phyloP scores from a whole-genome alignment of 2,797 vertebrate species.

The Periophthalmus magnuspinnatus region DNA sequence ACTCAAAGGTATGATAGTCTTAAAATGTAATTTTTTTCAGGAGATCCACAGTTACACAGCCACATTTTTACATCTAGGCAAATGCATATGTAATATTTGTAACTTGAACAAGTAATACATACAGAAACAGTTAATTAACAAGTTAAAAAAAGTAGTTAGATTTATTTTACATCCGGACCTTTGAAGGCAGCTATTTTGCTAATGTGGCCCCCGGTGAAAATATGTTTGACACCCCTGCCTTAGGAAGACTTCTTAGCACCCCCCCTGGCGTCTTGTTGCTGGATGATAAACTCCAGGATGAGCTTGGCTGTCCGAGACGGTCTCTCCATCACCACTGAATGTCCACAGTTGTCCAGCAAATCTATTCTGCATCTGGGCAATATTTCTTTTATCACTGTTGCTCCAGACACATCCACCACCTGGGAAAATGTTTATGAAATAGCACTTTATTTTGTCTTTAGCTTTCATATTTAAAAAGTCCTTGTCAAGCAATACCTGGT shows the following conservation, averaged over 20 bases:
- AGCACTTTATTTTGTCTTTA: background rate
- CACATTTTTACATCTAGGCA: no score
- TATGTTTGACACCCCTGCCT: no score
- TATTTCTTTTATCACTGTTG: slow-evolving; percentile 76
- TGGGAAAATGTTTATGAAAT: slow-evolving; percentile 45
- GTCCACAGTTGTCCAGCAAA: slow-evolving; percentile 94
- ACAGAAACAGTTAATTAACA: no score
- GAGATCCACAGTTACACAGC: no score
- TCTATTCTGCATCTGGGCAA: slow-evolving; percentile 86
- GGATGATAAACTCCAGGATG: slow-evolving; percentile 87
- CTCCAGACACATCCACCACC: slow-evolving; percentile 93
- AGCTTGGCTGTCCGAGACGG: slow-evolving; percentile 91
- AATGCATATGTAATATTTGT: no score
- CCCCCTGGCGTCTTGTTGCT: slow-evolving; percentile 77
- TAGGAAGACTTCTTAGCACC: slow-evolving; percentile 80
- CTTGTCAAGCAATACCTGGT: slow-evolving; percentile 82
- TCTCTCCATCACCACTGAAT: slow-evolving; percentile 92
- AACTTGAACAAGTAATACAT: no score
- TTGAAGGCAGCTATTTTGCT: no score
- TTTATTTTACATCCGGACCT: no score
- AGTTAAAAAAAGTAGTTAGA: no score
- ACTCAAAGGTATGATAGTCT: no score
- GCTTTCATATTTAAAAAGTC: background rate
- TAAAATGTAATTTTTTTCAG: no score
- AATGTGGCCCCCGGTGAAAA: no score